These are phyloP conservation scores for Mormyrus lacerda DNA, from an alignment of 2,113 vertebrate genomes.

Conservation along the genomic window DNA sequence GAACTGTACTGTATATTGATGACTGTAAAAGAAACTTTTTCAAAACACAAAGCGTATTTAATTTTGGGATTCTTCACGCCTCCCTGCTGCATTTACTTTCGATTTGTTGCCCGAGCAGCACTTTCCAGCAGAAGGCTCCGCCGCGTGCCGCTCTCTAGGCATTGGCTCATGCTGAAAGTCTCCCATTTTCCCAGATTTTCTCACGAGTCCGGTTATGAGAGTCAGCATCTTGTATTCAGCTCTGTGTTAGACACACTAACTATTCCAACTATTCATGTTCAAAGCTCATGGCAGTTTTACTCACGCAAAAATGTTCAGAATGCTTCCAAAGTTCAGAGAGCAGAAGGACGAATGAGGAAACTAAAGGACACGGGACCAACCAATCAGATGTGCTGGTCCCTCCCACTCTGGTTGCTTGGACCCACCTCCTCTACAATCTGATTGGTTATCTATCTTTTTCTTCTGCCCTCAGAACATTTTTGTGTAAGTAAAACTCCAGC, in stretches of 20 bases:
- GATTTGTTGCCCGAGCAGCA: background rate
- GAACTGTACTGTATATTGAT: background rate
- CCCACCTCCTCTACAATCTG: too few species aligned
- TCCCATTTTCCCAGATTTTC: background rate
- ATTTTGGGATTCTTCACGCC: background rate
- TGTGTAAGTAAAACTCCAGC: too few species aligned
- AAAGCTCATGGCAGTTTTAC: too few species aligned
- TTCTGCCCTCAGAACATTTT: too few species aligned
- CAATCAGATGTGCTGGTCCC: too few species aligned
- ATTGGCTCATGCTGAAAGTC: background rate
- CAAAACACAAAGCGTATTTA: background rate
- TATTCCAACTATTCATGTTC: background rate
- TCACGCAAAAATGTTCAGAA: too few species aligned
- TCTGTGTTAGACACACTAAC: background rate
- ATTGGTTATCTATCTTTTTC: too few species aligned
- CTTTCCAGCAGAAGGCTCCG: background rate
- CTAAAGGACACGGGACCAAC: too few species aligned
- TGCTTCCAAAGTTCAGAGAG: too few species aligned
- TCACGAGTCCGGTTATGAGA: background rate
- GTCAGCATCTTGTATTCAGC: background rate
- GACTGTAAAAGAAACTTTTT: background rate
- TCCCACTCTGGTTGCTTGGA: too few species aligned
- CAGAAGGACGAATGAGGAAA: too few species aligned
- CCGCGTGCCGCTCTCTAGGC: background rate
- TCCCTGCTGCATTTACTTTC: background rate